Evolutionary conservation across 2,113 vertebrate genomes (phyloP), one percentile per base, ranked within the genome.

Genomic region (Fulmarus glacialis): DNA sequence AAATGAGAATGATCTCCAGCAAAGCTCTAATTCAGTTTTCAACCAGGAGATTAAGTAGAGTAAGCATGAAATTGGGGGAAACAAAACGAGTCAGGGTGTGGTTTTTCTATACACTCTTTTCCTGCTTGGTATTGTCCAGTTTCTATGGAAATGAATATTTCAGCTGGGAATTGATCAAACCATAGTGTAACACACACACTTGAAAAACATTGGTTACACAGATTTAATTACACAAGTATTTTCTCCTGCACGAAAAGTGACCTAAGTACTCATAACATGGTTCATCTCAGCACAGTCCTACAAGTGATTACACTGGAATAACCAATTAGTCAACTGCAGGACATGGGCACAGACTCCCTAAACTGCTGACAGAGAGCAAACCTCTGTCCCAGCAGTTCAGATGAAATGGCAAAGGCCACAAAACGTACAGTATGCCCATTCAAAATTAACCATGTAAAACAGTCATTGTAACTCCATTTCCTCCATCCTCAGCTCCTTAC

Each of bases 251-350:
- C 4, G 47, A 56, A 55, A 71, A 92, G 23, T 20, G 38, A 67
- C 11, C 8, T 11, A 55, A 43, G 29, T 38, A 24, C 7, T 56
- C 1, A n/a, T 2, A 75, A 15, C 6, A 47, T 0, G 10, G 52
- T 3, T 90, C 21, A 15, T 15, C 55, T 70, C 79, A 75, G 75
- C 26, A 68, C 45, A 75, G 71, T 15, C 48, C 66, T 47, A 8
- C 34, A 40, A 7, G 23, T 20, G 40, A 17, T 2, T 47, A 27
- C 19, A 59, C 19, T 42, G 58, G 24, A 75, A 59, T 26, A 72
- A 90, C 19, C 36, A 10, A 9, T 3, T 0, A 29, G 23, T 4
- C 13, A 71, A 13, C 11, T 9, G 47, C 38, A 85, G 90, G 5
- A 60, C 47, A 32, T 2, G 30, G 19, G 20, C 40, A 9, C 43